These are phyloP conservation scores for Drosophila tripunctata DNA, from an alignment of 2,888 invertebrate species.

Conservation along the genomic window DNA sequence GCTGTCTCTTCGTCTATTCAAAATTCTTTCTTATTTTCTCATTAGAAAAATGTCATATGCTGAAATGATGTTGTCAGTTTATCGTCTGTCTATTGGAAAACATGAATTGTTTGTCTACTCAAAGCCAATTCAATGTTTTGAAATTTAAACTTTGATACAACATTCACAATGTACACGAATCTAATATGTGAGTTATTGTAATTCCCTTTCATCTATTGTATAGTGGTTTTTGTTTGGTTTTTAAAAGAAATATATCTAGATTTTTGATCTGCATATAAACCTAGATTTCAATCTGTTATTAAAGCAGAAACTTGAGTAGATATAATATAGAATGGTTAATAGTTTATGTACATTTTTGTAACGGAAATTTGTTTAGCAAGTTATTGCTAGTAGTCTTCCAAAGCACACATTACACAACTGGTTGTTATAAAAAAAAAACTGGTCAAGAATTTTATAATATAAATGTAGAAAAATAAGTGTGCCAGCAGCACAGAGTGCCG, in stretches of 20 bases:
- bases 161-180: constrained; percentile 4
- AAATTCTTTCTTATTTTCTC: constrained; percentile 52
- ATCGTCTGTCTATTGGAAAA: constrained; percentile 48
- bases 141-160: constrained; percentile 47
- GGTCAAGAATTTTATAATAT: not conserved
- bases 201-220: not conserved
- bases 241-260: no score
- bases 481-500: not conserved
- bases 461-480: constrained; percentile 4
- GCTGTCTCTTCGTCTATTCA: not conserved
- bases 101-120: constrained; percentile 42
- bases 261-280: no score
- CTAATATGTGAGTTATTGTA: not conserved
- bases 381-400: no score
- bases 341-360: no score
- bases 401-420: not conserved
- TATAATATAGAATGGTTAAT: no score
- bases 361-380: no score
- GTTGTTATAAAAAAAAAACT: not conserved
- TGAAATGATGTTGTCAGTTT: constrained; percentile 74
- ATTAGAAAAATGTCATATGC: constrained; percentile 72
- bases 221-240: not conserved
- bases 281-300: no score
- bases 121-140: constrained; percentile 3
- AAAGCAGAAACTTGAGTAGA: no score